Base-by-base conservation (phyloP, 2,113 vertebrate species). In the Tetraodon nigroviridis region DNA sequence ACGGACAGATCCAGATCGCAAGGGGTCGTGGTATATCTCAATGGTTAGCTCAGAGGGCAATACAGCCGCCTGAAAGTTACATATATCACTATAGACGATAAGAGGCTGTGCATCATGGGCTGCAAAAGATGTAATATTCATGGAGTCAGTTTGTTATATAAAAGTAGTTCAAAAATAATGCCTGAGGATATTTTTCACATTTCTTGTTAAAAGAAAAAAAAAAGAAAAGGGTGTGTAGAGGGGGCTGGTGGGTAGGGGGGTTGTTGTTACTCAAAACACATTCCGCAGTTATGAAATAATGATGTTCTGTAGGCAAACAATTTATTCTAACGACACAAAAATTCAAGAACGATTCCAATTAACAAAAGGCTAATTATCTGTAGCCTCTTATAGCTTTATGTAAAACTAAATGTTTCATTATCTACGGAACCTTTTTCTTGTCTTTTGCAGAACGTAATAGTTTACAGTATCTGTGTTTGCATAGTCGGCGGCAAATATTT, bases 341-440 rank as follows among this genome's bases (percentile, higher is more conserved):
- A 65, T 8, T 51, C 69, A 72, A 55, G 73, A 80, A 80, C 85
- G 54, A 64, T 75, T 86, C 37, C 73, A 85, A 86, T 84, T 87
- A 85, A 82, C 69, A 76, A 84, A 71, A 69, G 69, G 66, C 67
- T 83, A 88, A 86, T 85, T 71, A 79, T 76, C 58, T 77, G 59
- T 69, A 79, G 62, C 76, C 69, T 84, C 71, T 24, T 44, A 21
- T 65, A 74, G 73, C 71, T 83, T 73, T 71, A 74, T 65, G 44
- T 61, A 32, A 32, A 79, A 53, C 52, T 71, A 69, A n/a, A 18
- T 69, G 74, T 67, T 66, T 59, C 60, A 22, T 20, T n/a, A 2
- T 16, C 15, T n/a, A n/a, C 44, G 14, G 14, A 16, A 46, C 44
- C 15, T 46, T 46, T 46, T n/a, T n/a, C 44, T n/a, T n/a, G 15